Evolutionary conservation across 2,113 vertebrate genomes (phyloP), one percentile per base, ranked within the genome.

Genomic region (Heteronetta atricapilla): DNA sequence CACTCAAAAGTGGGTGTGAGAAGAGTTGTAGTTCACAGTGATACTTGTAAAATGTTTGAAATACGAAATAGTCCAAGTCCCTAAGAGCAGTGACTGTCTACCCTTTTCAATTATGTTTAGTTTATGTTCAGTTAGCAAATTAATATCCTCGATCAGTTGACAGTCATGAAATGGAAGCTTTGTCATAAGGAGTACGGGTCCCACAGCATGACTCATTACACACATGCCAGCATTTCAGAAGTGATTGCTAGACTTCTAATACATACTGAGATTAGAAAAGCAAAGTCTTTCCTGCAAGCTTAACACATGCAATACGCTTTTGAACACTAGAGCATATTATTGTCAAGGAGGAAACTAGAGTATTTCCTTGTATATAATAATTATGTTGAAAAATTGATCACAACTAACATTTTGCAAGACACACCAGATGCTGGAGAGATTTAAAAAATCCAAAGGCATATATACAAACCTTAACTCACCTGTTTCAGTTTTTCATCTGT

Each of bases 401-500:
- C 21, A 70, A n/a, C 6, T 1, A 0, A 33, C 23, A 89, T 66
- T 88, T 52, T 76, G 20, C 69, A 68, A 64, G 7, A 80, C 8
- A 8, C 6, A 34, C 2, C 7, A 72, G 38, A 89, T 28, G 8
- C n/a, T 28, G 22, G 17, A 50, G 29, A 13, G 33, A 23, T 22
- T 42, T 33, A 33, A 31, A n/a, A 93, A 78, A 4, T 2, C 5
- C 6, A 1, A 70, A 88, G 40, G 44, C 19, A 28, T 10, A 67
- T 4, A 7, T 58, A 77, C 29, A 89, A 79, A 74, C 22, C 11
- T 87, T 91, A 93, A 86, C 98, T 93, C 96, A 99, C 99, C 99
- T 99, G 99, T 92, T 99, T 99, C 86, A 99, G 98, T 86, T 99
- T 99, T 96, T 99, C 99, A 88, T 99, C 99, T 2, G 99, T 99